phyloP scores from a whole-genome alignment of 2,888 invertebrate genomes.

The Dolomedes plantarius region DNA sequence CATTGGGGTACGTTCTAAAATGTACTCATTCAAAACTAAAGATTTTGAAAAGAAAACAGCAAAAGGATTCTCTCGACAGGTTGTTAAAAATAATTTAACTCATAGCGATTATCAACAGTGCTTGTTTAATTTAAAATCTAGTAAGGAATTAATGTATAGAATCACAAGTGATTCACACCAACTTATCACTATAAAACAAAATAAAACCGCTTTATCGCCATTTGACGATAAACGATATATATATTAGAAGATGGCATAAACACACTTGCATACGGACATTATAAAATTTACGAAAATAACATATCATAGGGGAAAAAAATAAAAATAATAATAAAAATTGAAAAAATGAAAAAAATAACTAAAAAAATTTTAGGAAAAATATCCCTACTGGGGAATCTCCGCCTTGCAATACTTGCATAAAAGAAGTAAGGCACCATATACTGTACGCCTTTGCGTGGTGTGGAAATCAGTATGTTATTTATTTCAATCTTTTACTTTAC shows the following conservation, averaged over 20 bases:
- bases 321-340: too few species aligned
- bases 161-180: not conserved
- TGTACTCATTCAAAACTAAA: not conserved
- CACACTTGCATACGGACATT: not conserved
- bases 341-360: too few species aligned
- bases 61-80: not conserved
- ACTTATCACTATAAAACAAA: not conserved
- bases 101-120: not conserved
- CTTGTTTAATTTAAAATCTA: not conserved
- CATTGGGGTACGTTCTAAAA: conserved; percentile 1
- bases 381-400: too few species aligned
- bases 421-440: too few species aligned
- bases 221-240: conserved; percentile 12
- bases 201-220: not conserved
- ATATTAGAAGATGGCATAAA: not conserved
- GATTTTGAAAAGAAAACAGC: conserved; percentile 10
- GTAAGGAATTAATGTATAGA: not conserved
- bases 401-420: too few species aligned
- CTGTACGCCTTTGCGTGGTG: too few species aligned
- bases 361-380: too few species aligned
- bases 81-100: not conserved
- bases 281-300: too few species aligned
- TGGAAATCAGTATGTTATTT: too few species aligned
- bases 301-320: too few species aligned
- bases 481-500: too few species aligned